A percentile compares a stretch with the other conserved stretches of the same genome.
Evolutionary conservation across 2,797 vertebrate species (phyloP).

Genomic region (Pyrocephalus nanus): DNA sequence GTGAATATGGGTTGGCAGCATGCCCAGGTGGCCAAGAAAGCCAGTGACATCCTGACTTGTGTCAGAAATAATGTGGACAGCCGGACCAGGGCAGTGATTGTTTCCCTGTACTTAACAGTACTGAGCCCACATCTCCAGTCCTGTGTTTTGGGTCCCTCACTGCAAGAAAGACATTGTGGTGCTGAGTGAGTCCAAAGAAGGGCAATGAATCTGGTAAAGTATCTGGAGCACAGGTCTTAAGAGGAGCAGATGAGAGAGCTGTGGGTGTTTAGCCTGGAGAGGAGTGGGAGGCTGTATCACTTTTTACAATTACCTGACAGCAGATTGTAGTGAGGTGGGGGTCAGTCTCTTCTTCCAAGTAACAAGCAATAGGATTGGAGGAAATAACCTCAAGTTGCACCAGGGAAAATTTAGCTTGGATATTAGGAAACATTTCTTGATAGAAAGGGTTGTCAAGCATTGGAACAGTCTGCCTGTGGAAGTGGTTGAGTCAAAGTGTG

Average conservation of each 20-base stretch:
- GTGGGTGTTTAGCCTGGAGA: background rate
- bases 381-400: background rate
- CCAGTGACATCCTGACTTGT: background rate
- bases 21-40: background rate
- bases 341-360: background rate
- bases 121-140: rapidly evolving
- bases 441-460: background rate
- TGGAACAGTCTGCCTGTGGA: background rate
- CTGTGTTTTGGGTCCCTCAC: background rate
- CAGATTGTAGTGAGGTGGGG: rapidly evolving
- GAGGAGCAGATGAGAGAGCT: background rate
- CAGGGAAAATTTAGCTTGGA: background rate
- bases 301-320: background rate
- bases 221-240: background rate
- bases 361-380: background rate
- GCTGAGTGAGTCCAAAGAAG: rapidly evolving
- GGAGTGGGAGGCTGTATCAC: rapidly evolving
- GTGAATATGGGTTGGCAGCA: background rate
- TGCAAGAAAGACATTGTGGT: background rate
- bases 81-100: background rate
- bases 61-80: background rate
- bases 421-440: background rate
- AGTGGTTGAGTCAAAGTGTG: background rate
- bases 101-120: background rate
- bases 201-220: background rate